Percentiles rank a stretch among this genome's conserved stretches.
These are phyloP conservation scores for Andrena dorsata DNA, from an alignment of 2,888 invertebrate species.

Conservation along the genomic window DNA sequence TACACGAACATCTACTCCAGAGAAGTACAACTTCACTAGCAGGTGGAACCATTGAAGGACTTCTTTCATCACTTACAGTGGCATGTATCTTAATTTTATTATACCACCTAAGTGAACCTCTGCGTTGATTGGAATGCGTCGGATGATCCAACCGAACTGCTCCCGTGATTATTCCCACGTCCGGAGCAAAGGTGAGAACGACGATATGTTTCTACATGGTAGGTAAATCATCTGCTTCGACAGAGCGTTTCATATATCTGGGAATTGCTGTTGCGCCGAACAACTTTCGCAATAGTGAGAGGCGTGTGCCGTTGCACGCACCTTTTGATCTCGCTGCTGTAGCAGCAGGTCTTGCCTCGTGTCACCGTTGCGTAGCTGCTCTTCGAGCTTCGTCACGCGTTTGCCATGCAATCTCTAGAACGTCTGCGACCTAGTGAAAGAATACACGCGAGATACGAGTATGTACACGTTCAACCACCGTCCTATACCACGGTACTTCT, in stretches of 20 bases:
- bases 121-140: background rate
- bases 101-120: too few species aligned
- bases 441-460: background rate
- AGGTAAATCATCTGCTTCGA: constrained; percentile 54
- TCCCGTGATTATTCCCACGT: too few species aligned
- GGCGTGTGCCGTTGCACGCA: constrained; percentile 76
- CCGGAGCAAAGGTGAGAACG: background rate
- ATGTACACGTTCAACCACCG: too few species aligned
- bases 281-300: constrained; percentile 77
- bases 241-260: constrained; percentile 57
- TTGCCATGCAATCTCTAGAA: constrained; percentile 17
- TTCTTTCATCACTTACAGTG: too few species aligned
- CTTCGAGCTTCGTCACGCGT: constrained; percentile 29
- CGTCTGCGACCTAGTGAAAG: background rate
- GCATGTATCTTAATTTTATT: too few species aligned
- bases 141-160: background rate
- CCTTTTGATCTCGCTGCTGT: constrained; percentile 63
- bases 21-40: too few species aligned
- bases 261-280: constrained; percentile 50
- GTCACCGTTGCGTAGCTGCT: constrained; percentile 57
- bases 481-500: too few species aligned
- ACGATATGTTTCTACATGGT: constrained; percentile 21
- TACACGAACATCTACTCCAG: too few species aligned
- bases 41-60: too few species aligned
- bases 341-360: constrained; percentile 45